Percentiles rank a stretch among this genome's conserved stretches.
phyloP scores from a whole-genome alignment of 1,140 invertebrate species.

The Macrosteles quadrilineatus region DNA sequence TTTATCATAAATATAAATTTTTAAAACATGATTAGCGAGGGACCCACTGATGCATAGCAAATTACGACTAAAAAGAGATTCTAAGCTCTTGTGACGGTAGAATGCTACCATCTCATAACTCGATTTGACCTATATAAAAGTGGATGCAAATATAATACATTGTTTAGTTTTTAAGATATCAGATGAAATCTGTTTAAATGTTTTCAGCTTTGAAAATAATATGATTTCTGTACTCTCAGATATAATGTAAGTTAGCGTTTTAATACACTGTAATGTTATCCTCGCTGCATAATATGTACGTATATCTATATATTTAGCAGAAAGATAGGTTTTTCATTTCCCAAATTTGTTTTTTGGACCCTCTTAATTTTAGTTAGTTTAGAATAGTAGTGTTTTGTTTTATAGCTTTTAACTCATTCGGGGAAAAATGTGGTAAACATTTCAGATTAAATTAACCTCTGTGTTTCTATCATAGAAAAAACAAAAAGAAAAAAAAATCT shows the following conservation, averaged over 20 bases:
- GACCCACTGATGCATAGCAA: slow-evolving; percentile 19
- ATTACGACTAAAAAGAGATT: not conserved
- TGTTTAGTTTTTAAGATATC: slow-evolving; percentile 25
- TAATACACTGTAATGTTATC: too few species aligned
- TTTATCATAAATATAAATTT: not conserved
- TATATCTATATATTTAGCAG: too few species aligned
- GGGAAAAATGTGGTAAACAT: not conserved
- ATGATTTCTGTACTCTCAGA: not conserved
- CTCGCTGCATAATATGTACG: too few species aligned
- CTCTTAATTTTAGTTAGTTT: too few species aligned
- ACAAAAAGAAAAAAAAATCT: slow-evolving; percentile 9
- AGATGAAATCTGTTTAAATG: not conserved
- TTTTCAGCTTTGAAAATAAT: slow-evolving; percentile 12
- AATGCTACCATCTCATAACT: not conserved
- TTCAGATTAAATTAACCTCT: not conserved
- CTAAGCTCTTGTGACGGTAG: not conserved
- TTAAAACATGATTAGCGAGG: slow-evolving; percentile 23
- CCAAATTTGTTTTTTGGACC: too few species aligned
- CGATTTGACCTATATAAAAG: not conserved
- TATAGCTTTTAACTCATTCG: slow-evolving; percentile 7
- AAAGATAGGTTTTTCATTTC: too few species aligned
- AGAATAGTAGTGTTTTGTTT: not conserved
- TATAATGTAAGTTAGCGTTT: slow-evolving; percentile 10
- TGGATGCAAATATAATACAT: slow-evolving; percentile 14
- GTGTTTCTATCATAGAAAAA: not conserved